Percentiles rank a stretch among this genome's conserved stretches.
Conservation (phyloP, 2,888 invertebrate species). For the Acleris literana region DNA sequence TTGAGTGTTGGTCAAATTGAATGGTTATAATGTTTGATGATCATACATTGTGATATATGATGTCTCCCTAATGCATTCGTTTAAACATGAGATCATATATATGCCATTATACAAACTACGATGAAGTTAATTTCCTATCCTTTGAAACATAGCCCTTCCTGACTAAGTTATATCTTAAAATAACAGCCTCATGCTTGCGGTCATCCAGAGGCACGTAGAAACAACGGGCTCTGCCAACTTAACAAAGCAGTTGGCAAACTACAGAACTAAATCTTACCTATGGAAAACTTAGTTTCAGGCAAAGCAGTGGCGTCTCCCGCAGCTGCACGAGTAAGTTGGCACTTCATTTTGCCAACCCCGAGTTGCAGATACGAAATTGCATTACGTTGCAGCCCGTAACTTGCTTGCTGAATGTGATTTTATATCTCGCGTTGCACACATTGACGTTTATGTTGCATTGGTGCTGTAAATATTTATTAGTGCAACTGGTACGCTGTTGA, state of each 20-base stretch:
- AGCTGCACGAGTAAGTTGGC: constrained; percentile 23
- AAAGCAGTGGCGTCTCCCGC: neutral
- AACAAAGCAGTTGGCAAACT: neutral
- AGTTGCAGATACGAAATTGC: constrained; percentile 30
- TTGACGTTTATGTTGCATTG: constrained; percentile 30
- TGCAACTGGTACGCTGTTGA: neutral
- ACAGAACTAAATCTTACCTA: constrained; percentile 6
- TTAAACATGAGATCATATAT: too few species aligned
- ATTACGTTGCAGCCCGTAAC: constrained; percentile 31
- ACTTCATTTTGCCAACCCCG: constrained; percentile 3
- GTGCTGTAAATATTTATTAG: constrained; percentile 28
- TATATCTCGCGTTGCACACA: constrained; percentile 29
- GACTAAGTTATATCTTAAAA: constrained; percentile 2
- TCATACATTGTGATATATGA: too few species aligned
- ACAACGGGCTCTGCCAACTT: constrained; percentile 14
- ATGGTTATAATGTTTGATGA: too few species aligned
- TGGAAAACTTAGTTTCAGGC: neutral
- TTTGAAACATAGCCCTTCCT: neutral
- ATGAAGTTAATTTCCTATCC: neutral
- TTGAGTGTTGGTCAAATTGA: too few species aligned
- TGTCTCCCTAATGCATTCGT: too few species aligned
- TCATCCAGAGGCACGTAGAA: constrained; percentile 25
- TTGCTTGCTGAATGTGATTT: constrained; percentile 35
- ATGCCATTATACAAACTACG: too few species aligned
- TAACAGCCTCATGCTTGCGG: constrained; percentile 19